A percentile compares a stretch with the other conserved stretches of the same genome.
Conservation (phyloP, 1,140 invertebrate genomes). For the Pseudomyrmex concolor region DNA sequence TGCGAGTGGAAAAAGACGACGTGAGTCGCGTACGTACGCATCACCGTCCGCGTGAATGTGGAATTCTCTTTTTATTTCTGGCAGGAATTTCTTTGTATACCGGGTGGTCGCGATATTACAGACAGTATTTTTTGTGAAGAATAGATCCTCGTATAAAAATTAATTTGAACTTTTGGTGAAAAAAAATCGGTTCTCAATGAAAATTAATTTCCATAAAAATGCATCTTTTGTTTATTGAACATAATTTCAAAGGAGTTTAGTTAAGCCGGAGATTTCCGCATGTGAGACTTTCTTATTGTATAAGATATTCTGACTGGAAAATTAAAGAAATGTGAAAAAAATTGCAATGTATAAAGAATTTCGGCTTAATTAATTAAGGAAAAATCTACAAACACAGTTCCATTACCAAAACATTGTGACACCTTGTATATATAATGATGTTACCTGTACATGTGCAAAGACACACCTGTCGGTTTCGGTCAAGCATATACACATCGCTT, state of each 20-base stretch:
- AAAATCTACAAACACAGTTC: background rate
- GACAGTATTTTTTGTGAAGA: background rate
- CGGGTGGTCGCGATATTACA: slow-evolving; percentile 8
- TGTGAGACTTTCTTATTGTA: background rate
- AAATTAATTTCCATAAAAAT: background rate
- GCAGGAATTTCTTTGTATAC: background rate
- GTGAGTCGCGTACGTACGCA: too few relatives aligned
- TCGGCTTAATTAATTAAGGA: background rate
- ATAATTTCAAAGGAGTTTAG: background rate
- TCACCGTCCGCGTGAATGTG: background rate
- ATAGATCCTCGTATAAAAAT: background rate
- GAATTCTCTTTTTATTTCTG: slow-evolving; percentile 13
- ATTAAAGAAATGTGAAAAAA: background rate
- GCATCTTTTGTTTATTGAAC: background rate
- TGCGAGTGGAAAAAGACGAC: slow-evolving; percentile 1
- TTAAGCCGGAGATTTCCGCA: background rate
- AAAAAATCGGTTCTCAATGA: background rate
- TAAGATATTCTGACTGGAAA: background rate
- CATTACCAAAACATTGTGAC: background rate
- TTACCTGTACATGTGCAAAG: background rate
- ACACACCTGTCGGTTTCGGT: slow-evolving; percentile 41
- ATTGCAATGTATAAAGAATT: background rate
- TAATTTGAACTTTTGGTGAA: background rate
- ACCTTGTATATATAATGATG: slow-evolving; percentile 3
- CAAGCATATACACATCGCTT: background rate